Base-by-base conservation (phyloP, 2,113 vertebrate genomes). In the Pangasianodon gigas region DNA sequence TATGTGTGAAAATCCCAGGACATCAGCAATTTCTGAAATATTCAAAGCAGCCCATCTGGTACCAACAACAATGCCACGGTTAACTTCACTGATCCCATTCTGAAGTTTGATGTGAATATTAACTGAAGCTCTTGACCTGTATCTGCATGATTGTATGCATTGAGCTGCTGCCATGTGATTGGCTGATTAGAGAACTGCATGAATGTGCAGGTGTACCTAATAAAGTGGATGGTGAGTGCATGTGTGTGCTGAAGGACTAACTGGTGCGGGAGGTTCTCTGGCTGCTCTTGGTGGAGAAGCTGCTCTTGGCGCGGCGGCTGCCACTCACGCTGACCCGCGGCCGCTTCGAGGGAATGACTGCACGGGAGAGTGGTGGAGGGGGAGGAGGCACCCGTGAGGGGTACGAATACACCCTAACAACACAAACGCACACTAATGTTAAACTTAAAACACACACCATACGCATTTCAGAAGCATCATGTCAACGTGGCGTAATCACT, bases 241-340 rank as follows among this genome's bases (percentile, higher is more conserved):
- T 41, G 16, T 79, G 46, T 62, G 87, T 69, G 51, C 32, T 56
- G 41, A n/a, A n/a, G 58, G 4, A 89, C 94, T 86, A 82, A 96
- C 96, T 93, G 46, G 96, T 95, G 44, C 96, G 96, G 14, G 97
- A 97, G 0, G 95, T 94, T 82, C 96, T 94, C 89, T 97, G 97
- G 93, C 95, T 96, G 93, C 96, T 97, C 60, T 96, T 97, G 92
- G 97, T 96, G n/a, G 97, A 97, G 93, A 97, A 97, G 93, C 96
- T 96, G 91, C 96, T 96, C 93, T 97, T 97, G 89, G 96, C 96
- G 52, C 97, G 94, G 6, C 97, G 95, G 86, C 96, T 97, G 6
- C 95, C 96, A 24, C 96, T 97, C 71, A 97, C 93, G 10, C 96
- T 97, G 69, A 97, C 97, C 46, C 97, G 93, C 21, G 97, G 96